Evolutionary conservation across 2,797 vertebrate species (phyloP).

Genomic region (Pachyuromys duprasi): DNA sequence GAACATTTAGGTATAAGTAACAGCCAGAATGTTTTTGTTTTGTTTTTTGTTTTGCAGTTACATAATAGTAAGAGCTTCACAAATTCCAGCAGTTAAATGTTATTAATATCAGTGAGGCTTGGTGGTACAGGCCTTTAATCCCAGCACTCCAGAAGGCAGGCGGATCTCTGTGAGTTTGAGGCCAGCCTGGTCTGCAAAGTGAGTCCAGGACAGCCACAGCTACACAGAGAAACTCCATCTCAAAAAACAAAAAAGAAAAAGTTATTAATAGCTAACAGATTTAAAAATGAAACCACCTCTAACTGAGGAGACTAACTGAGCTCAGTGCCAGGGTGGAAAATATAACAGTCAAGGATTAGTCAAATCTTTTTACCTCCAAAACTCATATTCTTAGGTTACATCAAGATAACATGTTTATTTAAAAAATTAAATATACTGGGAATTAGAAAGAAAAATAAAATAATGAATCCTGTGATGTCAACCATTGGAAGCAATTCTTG

Average conservation of each 20-base stretch:
- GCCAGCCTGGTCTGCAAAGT: too few relatives aligned
- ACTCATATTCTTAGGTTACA: not conserved
- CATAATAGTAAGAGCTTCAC: not conserved
- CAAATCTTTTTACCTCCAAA: conserved; percentile 21
- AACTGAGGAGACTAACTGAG: not conserved
- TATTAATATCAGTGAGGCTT: not conserved
- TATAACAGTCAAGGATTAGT: not conserved
- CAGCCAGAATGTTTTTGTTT: not conserved
- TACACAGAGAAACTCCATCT: too few relatives aligned
- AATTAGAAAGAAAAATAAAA: not conserved
- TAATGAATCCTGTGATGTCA: not conserved
- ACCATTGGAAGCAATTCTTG: not conserved
- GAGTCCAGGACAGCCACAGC: too few relatives aligned
- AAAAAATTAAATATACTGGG: not conserved
- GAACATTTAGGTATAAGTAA: not conserved
- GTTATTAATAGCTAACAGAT: conserved; percentile 4
- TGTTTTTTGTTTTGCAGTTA: not conserved
- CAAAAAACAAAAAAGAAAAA: not conserved
- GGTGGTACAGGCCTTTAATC: too few relatives aligned
- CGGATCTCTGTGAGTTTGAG: too few relatives aligned
- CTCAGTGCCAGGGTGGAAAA: not conserved
- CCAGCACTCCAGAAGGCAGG: too few relatives aligned
- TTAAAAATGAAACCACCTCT: not conserved
- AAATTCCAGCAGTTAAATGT: not conserved
- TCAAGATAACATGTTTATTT: not conserved